Conservation (phyloP, 2,797 vertebrate species). For the Myiothlypis chrysogaster region DNA sequence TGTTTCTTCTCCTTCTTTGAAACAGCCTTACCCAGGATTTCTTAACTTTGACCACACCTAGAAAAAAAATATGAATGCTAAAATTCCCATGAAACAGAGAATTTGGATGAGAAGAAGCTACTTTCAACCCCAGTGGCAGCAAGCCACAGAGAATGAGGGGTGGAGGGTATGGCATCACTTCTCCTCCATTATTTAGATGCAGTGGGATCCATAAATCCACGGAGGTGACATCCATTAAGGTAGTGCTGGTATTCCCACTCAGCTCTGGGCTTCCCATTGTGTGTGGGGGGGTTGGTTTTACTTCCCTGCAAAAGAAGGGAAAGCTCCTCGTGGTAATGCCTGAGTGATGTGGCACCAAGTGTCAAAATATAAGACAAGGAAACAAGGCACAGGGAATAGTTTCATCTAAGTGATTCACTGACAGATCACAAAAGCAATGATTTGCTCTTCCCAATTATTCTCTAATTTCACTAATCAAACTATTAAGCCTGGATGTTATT, state of each 20-base stretch:
- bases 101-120: neutral
- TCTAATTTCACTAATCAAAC: constrained; percentile 43
- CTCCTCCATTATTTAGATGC: constrained; percentile 36
- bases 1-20: neutral
- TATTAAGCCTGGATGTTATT: constrained; percentile 3
- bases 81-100: neutral
- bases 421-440: neutral
- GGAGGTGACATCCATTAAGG: constrained; percentile 14
- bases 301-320: neutral
- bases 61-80: neutral
- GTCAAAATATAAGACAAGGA: constrained; percentile 5
- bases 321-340: constrained; percentile 14
- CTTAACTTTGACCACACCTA: neutral
- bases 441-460: constrained; percentile 21
- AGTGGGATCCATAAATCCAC: constrained; percentile 40
- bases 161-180: neutral
- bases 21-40: neutral
- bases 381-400: neutral
- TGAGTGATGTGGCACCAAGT: constrained; percentile 12
- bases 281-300: neutral
- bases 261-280: neutral
- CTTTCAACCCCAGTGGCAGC: neutral
- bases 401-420: neutral
- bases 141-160: neutral
- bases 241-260: neutral